Evolutionary conservation across 1,140 invertebrate genomes (phyloP), one percentile per base, ranked within the genome.

Genomic region (Zaprionus ghesquierei): DNA sequence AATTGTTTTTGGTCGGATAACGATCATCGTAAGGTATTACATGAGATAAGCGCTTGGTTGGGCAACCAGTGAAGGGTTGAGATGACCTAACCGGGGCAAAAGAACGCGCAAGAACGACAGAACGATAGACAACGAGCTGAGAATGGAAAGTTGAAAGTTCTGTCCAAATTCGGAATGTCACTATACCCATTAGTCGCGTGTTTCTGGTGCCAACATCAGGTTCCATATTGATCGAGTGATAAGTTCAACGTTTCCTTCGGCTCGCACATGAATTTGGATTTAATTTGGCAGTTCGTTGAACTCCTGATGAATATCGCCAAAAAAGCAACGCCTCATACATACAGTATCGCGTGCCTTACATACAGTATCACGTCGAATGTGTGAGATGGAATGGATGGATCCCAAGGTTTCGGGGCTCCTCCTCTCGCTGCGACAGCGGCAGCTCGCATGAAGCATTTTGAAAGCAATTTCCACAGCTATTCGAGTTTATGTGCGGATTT

Each of bases 1-100:
- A 68, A 77, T 86, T 62, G 70, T 72, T 71, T 68, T 81, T 75
- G 69, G 71, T 75, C 70, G 38, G 27, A 44, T 66, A 58, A 66
- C 41, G 41, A 49, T 27, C 25, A 22, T 50, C 31, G 31, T 50
- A 35, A 53, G 51, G 29, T 23, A 46, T 80, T 59, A 61, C 71
- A 49, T 46, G 60, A 79, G 77, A 66, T 80, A 65, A 55, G 65
- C 70, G 61, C 38, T 75, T 44, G 6, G 65, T 38, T 69, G 56
- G 65, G 31, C 46, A 69, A 41, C 41, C 46, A 59, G 35, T 59
- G 18, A 61, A 59, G 50, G 31, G 35, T 9, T 41, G 3, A 64
- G 46, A 56, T 65, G 75, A 62, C 51, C 35, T 38, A 65, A 77
- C 46, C 31, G 23, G 15, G 61, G 38, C 51, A 22, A 63, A 69